Percentiles rank a stretch among this genome's conserved stretches.
Conservation (phyloP, 2,888 invertebrate species). For the Drosophila testacea region DNA sequence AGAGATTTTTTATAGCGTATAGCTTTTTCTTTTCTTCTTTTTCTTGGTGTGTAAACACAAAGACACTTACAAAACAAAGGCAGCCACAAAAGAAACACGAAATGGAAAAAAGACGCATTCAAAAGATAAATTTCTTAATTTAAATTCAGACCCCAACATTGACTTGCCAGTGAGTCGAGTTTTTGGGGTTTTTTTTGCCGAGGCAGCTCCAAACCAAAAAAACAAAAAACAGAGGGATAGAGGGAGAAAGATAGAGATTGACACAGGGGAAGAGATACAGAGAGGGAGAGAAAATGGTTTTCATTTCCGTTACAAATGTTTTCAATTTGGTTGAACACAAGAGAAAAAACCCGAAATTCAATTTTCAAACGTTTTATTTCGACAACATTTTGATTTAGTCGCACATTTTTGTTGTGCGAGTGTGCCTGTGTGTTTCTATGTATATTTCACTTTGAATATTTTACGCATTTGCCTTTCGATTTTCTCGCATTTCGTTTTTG, state of each 20-base stretch:
- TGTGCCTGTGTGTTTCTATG: constrained; percentile 17
- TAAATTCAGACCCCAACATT: constrained; percentile 75
- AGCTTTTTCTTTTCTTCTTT: constrained; percentile 9
- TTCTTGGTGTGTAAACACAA: constrained; percentile 44
- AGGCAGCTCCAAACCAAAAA: constrained; percentile 26
- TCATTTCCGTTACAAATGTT: constrained; percentile 81
- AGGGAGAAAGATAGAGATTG: not conserved
- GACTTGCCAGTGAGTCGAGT: constrained; percentile 60
- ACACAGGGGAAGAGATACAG: not conserved
- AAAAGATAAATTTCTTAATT: constrained; percentile 82
- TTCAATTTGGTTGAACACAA: constrained; percentile 67
- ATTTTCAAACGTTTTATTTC: constrained; percentile 82
- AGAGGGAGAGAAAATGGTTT: constrained; percentile 52
- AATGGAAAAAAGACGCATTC: constrained; percentile 60
- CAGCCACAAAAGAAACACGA: constrained; percentile 46
- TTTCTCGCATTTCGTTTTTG: constrained; percentile 55
- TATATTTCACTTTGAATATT: constrained; percentile 70
- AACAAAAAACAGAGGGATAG: not conserved
- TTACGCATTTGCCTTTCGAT: constrained; percentile 62
- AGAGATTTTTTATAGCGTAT: constrained; percentile 50
- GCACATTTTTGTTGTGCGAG: constrained; percentile 39
- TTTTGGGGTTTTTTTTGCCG: constrained; percentile 44
- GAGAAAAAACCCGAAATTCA: constrained; percentile 61
- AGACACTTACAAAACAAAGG: constrained; percentile 60
- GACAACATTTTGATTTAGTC: constrained; percentile 80